Percentiles rank a stretch among this genome's conserved stretches.
Evolutionary conservation across 2,888 invertebrate species (phyloP).

Genomic region (Drosophila prolongata): DNA sequence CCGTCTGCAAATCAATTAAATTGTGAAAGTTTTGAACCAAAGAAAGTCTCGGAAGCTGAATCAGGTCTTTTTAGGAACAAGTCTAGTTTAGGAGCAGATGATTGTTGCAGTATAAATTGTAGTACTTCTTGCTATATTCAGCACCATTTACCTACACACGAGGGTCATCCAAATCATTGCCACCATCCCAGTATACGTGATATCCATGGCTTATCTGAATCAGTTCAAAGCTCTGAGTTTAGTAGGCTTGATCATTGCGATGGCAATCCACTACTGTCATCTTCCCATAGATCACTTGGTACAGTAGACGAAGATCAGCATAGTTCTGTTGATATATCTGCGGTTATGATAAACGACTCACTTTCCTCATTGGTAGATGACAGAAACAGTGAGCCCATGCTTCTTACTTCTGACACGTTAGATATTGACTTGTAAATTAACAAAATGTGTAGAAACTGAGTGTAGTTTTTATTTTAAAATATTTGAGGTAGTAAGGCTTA

Average conservation of each 20-base stretch:
- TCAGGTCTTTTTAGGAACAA: conserved; percentile 4
- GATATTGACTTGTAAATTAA: conserved; percentile 84
- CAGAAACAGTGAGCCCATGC: conserved; percentile 84
- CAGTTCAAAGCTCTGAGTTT: conserved; percentile 34
- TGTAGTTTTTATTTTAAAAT: background rate
- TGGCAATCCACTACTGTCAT: conserved; percentile 81
- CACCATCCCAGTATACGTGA: conserved; percentile 30
- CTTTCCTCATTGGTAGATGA: conserved; percentile 84
- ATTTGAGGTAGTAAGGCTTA: too few species aligned
- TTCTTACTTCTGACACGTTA: conserved; percentile 85
- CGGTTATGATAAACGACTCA: conserved; percentile 84
- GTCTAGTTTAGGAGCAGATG: background rate
- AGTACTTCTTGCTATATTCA: conserved; percentile 36
- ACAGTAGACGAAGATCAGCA: conserved; percentile 59
- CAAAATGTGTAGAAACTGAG: background rate
- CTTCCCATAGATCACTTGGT: conserved; percentile 70
- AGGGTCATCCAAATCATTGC: conserved; percentile 42
- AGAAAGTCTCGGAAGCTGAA: conserved; percentile 17
- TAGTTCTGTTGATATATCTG: conserved; percentile 78
- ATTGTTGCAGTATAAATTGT: conserved; percentile 52
- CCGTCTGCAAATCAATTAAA: conserved; percentile 79
- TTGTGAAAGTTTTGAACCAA: conserved; percentile 29
- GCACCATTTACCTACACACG: conserved; percentile 37
- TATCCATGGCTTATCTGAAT: conserved; percentile 32
- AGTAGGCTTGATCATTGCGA: conserved; percentile 49